Base-by-base conservation (phyloP, 2,113 vertebrate genomes). In the Microcebus jonahi region DNA sequence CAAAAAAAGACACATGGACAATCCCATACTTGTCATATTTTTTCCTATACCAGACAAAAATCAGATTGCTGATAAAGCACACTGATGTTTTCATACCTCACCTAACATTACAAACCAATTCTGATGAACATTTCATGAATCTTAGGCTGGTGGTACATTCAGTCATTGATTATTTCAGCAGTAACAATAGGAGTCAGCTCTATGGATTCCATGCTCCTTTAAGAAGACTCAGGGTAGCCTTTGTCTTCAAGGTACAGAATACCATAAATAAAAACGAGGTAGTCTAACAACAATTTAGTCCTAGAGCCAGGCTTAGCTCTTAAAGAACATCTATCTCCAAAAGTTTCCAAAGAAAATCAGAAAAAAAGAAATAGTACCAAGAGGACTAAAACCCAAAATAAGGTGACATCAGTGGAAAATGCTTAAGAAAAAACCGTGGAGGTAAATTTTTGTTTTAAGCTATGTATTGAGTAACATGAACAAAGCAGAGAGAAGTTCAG, bases 191-290 rank as follows among this genome's bases (percentile, higher is more conserved):
- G 75, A 83, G 45, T 84, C 70, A 87, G 90, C 45, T 73, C 65
- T 70, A 81, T 18, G 27, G 53, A 92, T 65, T 93, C 82, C 68
- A 70, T 8, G 68, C 31, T 86, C 65, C 61, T 95, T 88, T 83
- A 77, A 61, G 68, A 94, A 76, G 57, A 95, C 36, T 92, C 65
- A 65, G 57, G 81, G 65, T 88, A n/a, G 15, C 31, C 85, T 96
- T 92, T 95, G 88, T 97, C 67, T 94, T 96, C 73, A 95, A 94
- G 81, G 86, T 68, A 96, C 76, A 91, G n/a, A 95, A 76, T 8
- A 71, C 14, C 90, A 96, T 39, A 95, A 87, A 82, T 71, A 79
- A 95, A 94, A 92, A 88, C 0, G 3, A 94, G 39, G 50, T 39
- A 88, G 42, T 75, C 34, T 65, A 81, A 77, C n/a, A 89, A 23